Base-by-base conservation (phyloP, 2,797 vertebrate species). In the Alcedo atthis region DNA sequence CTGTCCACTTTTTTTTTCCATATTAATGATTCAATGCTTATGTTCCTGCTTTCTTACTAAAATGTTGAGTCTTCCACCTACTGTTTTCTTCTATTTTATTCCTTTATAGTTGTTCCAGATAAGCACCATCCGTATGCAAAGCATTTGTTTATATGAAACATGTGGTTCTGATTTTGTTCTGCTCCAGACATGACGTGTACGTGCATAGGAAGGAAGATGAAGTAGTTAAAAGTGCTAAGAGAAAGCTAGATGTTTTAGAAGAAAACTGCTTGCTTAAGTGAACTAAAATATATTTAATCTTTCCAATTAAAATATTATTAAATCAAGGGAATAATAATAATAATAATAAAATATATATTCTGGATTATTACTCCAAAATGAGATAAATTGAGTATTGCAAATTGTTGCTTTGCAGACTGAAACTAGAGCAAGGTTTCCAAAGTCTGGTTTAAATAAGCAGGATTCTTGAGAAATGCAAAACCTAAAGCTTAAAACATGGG, bases 221-320 rank as follows among this genome's bases (percentile, higher is more conserved):
- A 96, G 89, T 79, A 93, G 88, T 90, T 94, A 95, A 78, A 55
- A 59, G 73, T 84, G 67, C 40, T 93, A 95, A 85, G 84, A 94
- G 81, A 90, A 94, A 81, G 58, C 70, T 91, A 83, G 73, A 90
- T 92, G 64, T 78, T 89, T 93, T 75, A 85, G 69, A 87, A 77
- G 51, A 82, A 89, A 93, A 85, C 28, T 71, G 35, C 80, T 84
- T 90, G 71, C 59, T 85, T 78, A 90, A 93, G 73, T 85, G 81
- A 76, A 75, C 45, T 75, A 30, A 90, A 92, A 91, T 85, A 54
- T 24, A 33, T 13, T 53, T 6, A 81, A 61, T 81, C 71, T 87
- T 95, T 95, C 92, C 92, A 96, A 89, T 93, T 93, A 88, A 92
- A 96, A 94, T 93, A 93, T 92, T 88, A 79, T 85, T 89, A 86